Conservation (phyloP, 1,140 invertebrate genomes). For the Macrosteles quadrilineatus region DNA sequence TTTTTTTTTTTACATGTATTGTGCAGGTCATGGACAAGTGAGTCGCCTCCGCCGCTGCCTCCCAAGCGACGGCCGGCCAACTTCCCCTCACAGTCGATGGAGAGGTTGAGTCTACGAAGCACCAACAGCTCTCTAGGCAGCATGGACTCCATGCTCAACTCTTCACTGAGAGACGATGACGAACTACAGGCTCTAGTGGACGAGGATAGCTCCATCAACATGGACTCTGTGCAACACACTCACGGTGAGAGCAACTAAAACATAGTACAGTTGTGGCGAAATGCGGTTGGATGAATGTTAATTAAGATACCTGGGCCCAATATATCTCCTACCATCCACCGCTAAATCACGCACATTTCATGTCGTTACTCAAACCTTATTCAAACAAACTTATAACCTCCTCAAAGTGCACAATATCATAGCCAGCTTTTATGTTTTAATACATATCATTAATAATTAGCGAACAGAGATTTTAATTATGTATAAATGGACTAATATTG, state of each 20-base stretch:
- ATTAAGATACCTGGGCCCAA: neutral
- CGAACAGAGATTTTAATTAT: too few relatives aligned
- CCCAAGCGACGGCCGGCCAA: conserved; percentile 62
- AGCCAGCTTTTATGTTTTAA: neutral
- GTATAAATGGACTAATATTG: too few relatives aligned
- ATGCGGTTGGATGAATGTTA: too few relatives aligned
- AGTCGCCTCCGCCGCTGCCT: conserved; percentile 72
- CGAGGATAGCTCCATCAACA: conserved; percentile 52
- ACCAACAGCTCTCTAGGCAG: conserved; percentile 73
- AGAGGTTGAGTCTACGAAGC: conserved; percentile 58
- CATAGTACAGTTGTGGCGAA: neutral
- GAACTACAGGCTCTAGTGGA: conserved; percentile 64
- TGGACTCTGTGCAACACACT: conserved; percentile 42
- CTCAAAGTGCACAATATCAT: too few relatives aligned
- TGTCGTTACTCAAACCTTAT: too few relatives aligned
- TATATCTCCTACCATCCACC: too few relatives aligned
- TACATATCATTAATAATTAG: too few relatives aligned
- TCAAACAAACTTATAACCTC: too few relatives aligned
- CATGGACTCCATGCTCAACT: conserved; percentile 80
- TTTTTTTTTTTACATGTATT: too few relatives aligned
- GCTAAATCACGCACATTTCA: too few relatives aligned
- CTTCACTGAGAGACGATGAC: conserved; percentile 72
- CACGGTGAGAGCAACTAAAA: conserved; percentile 30
- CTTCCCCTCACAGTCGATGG: conserved; percentile 35
- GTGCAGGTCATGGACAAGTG: conserved; percentile 37